Evolutionary conservation across 2,113 vertebrate species (phyloP), one percentile per base, ranked within the genome.

Genomic region (Ciconia stormi): DNA sequence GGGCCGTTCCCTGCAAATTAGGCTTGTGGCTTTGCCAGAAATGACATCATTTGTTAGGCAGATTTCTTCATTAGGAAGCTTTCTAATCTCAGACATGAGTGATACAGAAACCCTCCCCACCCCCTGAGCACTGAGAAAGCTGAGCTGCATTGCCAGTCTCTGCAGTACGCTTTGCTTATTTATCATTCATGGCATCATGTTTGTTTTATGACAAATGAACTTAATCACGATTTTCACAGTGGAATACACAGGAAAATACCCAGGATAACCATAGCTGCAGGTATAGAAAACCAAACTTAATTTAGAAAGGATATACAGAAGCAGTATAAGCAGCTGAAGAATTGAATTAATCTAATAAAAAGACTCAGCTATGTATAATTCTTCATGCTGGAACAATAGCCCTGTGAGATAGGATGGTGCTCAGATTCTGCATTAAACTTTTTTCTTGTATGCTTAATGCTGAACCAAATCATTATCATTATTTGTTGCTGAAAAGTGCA

Each of bases 141-240:
- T 1, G 7, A 74, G 84, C 93, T 81, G 92, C 63, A 1, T 18
- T 59, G 72, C 89, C 82, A 73, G 77, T 47, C 87, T 80, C 91
- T 94, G 94, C 96, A 91, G 96, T 78, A 42, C 0, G 3, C 71
- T 80, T 63, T 50, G 93, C 59, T 96, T 88, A 73, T 95, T 96
- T 83, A 96, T 96, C 91, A 94, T 95, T 93, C 84, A 34, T 88
- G 81, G 89, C 93, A 72, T 90, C 82, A 9, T 88, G 87, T 94
- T 97, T 94, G 91, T 82, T 96, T 95, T 87, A 88, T 92, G 91
- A 95, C 89, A 96, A 88, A 95, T 94, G 87, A 90, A 94, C 74
- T 90, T 95, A 93, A 94, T 96, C 82, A 78, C 0, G 2, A 40
- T 93, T 93, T 93, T 95, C 95, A 90, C 93, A 87, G 87, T 46